Evolutionary conservation across 2,113 vertebrate genomes (phyloP), one percentile per base, ranked within the genome.

Genomic region (Rallus limicola): DNA sequence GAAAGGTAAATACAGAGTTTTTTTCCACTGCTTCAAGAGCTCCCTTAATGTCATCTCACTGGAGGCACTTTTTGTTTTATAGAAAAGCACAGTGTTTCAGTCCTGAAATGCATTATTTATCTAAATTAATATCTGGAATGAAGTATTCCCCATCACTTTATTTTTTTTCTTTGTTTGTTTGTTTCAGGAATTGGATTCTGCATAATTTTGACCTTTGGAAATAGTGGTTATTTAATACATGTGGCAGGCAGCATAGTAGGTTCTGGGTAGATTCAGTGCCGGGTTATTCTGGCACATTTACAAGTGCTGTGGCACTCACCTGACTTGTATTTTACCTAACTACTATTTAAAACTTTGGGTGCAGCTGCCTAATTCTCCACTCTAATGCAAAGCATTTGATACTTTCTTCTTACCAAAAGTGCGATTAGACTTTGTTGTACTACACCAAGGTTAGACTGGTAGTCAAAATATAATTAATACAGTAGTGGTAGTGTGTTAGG

Each of bases 1-100:
- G 99, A 99, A 97, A 99, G 99, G 99, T 99, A 97, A 96, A 96
- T 98, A 91, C 17, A 72, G n/a, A 78, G 33, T 95, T 95, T 86
- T 12, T 97, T 86, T 89, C 69, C 52, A 88, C 18, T 93, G 63
- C 82, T 89, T 96, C 46, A 83, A 68, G 55, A 93, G 23, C 31
- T 31, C 52, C 18, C 24, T 89, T 87, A 79, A 36, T 71, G 26
- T 53, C 59, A 85, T 52, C 36, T 91, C 14, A 75, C 75, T 72
- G 87, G 36, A 95, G 64, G 29, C 53, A 76, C 67, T 93, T 86
- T 67, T 70, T 85, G 31, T 29, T 89, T 90, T 81, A 81, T 12
- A 89, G 34, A 86, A 88, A 28, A 76, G 21, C 38, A 38, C 8
- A 69, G 23, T 59, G 13, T 60, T 81, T 74, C 85, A 69, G 71